Percentiles rank a stretch among this genome's conserved stretches.
These are phyloP conservation scores for Drosophila ananassae DNA, from an alignment of 1,140 invertebrate genomes.

Conservation along the genomic window DNA sequence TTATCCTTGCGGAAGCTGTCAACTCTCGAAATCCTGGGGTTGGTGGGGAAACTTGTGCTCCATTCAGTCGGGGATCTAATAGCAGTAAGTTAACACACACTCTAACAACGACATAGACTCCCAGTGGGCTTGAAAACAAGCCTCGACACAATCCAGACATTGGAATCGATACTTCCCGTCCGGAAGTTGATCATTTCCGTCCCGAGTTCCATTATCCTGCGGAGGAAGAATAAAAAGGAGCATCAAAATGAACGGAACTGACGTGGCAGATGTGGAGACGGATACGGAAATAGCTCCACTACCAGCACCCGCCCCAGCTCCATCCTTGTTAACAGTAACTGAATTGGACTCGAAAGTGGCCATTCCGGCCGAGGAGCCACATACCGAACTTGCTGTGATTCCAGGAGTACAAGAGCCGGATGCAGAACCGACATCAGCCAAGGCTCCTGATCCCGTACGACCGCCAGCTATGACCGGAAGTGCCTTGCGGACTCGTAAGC, in stretches of 20 bases:
- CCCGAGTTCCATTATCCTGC: too few relatives aligned
- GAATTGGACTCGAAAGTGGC: not conserved
- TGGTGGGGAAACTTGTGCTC: not conserved
- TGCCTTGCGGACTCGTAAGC: not conserved
- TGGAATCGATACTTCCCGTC: not conserved
- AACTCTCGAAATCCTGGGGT: not conserved
- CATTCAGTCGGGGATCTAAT: not conserved
- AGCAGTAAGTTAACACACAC: not conserved
- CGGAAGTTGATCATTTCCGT: not conserved
- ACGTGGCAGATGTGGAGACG: not conserved
- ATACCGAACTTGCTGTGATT: not conserved
- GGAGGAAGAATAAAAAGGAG: too few relatives aligned
- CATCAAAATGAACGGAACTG: not conserved
- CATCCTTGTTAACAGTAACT: not conserved
- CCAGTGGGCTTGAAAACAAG: not conserved
- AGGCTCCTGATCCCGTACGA: not conserved
- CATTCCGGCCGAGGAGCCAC: not conserved
- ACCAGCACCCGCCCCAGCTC: not conserved
- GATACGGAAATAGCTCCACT: not conserved
- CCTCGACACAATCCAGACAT: too few relatives aligned
- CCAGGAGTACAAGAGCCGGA: not conserved
- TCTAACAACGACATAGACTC: not conserved
- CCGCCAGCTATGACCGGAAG: not conserved
- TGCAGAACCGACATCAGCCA: not conserved
- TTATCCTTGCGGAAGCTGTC: not conserved